Conservation (phyloP, 2,797 vertebrate species). For the Pelochelys cantorii region DNA sequence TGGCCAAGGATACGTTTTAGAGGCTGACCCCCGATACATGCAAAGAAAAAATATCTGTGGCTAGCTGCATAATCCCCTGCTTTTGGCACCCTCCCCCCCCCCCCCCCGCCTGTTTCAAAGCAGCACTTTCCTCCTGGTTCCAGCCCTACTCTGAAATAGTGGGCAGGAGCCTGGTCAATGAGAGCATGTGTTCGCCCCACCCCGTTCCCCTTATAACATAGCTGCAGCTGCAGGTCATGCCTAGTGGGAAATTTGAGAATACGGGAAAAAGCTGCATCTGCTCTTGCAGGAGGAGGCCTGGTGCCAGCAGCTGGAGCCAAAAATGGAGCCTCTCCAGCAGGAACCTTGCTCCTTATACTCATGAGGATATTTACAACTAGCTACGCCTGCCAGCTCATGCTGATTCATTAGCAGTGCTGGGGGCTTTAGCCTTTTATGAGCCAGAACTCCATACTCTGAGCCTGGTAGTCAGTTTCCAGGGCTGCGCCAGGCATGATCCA, state of each 20-base stretch:
- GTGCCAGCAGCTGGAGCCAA: neutral
- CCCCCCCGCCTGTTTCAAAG: neutral
- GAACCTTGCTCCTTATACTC: fast-evolving
- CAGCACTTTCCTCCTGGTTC: neutral
- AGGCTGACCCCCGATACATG: neutral
- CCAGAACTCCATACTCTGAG: neutral
- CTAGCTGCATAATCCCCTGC: neutral
- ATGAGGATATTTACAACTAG: neutral
- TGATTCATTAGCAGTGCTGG: neutral
- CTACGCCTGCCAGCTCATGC: fast-evolving
- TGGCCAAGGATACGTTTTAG: neutral
- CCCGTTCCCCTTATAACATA: neutral
- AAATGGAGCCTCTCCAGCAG: neutral
- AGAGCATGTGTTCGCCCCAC: fast-evolving
- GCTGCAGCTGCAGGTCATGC: neutral
- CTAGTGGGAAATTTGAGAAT: fast-evolving
- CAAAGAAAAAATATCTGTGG: too few species aligned
- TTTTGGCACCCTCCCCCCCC: neutral
- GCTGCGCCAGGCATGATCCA: neutral
- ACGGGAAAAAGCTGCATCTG: neutral
- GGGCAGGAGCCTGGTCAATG: neutral
- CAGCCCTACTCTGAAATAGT: neutral
- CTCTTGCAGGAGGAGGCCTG: neutral
- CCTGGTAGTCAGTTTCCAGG: fast-evolving
- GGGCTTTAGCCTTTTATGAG: neutral